Evolutionary conservation across 2,113 vertebrate species (phyloP).

Genomic region (Leuciscus idus): DNA sequence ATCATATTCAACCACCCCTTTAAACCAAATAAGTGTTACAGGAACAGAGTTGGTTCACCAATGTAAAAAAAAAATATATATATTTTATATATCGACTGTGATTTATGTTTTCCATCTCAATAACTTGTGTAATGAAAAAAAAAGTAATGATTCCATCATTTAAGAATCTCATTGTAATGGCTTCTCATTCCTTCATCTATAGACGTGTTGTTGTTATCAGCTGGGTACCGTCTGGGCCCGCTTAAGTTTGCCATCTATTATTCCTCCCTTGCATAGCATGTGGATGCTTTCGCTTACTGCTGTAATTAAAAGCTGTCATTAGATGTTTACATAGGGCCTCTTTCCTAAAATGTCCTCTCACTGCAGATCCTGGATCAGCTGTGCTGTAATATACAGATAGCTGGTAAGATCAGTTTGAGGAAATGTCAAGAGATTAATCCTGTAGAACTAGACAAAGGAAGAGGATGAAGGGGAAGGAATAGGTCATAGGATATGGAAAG

Average conservation of each 20-base stretch:
- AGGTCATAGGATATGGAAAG: neutral
- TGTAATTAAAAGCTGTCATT: conserved; percentile 2
- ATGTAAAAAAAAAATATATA: too few relatives aligned
- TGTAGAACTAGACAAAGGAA: neutral
- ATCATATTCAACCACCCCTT: too few relatives aligned
- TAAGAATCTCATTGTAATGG: conserved; percentile 40
- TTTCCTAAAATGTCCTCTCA: neutral
- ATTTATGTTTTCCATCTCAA: too few relatives aligned
- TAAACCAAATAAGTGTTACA: too few relatives aligned
- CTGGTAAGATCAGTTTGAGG: neutral
- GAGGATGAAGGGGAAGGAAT: neutral
- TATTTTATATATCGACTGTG: too few relatives aligned
- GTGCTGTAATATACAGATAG: neutral
- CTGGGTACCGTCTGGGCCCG: neutral
- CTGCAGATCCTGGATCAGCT: neutral
- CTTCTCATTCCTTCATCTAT: conserved; percentile 50
- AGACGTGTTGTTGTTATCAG: conserved; percentile 46
- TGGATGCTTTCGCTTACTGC: neutral
- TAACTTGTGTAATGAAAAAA: too few relatives aligned
- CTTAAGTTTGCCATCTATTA: neutral
- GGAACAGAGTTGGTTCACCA: conserved; percentile 21
- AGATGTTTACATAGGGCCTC: neutral
- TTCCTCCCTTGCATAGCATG: neutral
- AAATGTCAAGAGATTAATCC: neutral
- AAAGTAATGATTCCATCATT: too few relatives aligned